A percentile compares a stretch with the other conserved stretches of the same genome.
Conservation (phyloP, 2,797 vertebrate genomes). For the Sciurus vulgaris region DNA sequence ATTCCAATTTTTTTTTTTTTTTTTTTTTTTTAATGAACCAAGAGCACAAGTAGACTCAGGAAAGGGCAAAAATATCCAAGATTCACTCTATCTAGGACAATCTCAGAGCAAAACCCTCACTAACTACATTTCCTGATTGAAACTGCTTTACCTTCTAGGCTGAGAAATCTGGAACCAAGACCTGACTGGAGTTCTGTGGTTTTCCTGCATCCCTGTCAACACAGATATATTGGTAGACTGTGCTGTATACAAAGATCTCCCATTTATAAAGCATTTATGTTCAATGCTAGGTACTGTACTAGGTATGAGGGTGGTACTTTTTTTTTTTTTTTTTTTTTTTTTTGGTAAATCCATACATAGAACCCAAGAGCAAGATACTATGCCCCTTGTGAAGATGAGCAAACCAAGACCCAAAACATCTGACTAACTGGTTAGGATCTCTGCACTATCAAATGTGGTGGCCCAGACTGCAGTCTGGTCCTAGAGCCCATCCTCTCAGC, state of each 20-base stretch:
- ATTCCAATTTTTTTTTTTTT: slow-evolving; percentile 68
- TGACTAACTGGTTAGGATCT: background rate
- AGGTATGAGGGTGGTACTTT: background rate
- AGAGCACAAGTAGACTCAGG: slow-evolving; percentile 52
- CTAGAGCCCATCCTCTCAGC: background rate
- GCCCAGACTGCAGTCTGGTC: background rate
- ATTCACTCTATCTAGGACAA: slow-evolving; percentile 53
- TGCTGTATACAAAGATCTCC: background rate
- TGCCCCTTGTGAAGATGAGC: background rate
- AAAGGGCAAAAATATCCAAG: slow-evolving; percentile 54
- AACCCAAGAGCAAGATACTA: background rate
- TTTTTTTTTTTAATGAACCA: background rate
- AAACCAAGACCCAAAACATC: background rate
- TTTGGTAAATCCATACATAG: background rate
- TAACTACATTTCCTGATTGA: background rate
- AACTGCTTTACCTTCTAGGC: slow-evolving; percentile 21
- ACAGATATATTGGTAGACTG: background rate
- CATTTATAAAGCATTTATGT: slow-evolving; percentile 19
- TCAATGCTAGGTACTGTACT: background rate
- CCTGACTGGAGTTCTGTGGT: background rate
- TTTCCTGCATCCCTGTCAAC: slow-evolving; percentile 53
- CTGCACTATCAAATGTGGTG: background rate
- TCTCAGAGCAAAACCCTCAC: background rate
- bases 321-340: background rate
- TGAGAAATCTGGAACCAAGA: background rate